Evolutionary conservation across 2,113 vertebrate genomes (phyloP).

Genomic region (Ivindomyrus marchei): DNA sequence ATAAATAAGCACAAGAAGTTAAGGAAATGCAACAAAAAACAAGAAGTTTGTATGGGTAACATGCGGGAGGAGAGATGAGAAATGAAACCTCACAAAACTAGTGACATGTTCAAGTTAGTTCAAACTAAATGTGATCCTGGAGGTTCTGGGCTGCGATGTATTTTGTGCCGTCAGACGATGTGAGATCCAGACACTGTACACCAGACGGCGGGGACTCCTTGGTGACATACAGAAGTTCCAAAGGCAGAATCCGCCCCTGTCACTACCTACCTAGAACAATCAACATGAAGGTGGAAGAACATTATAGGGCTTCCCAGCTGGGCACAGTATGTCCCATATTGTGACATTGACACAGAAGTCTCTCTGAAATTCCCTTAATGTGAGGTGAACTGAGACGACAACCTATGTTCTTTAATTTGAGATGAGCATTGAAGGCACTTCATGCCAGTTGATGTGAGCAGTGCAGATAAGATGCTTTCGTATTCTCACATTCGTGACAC

Average conservation of each 20-base stretch:
- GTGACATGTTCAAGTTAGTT: background rate
- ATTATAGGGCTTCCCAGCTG: background rate
- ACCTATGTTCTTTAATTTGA: background rate
- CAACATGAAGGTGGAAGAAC: background rate
- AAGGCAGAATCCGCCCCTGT: background rate
- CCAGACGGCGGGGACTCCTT: background rate
- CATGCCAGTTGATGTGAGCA: background rate
- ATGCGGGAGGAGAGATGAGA: background rate
- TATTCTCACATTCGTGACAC: background rate
- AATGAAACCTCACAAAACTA: background rate
- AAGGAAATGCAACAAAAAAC: constrained; percentile 1
- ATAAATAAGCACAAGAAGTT: background rate
- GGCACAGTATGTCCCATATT: background rate
- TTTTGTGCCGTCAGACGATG: background rate
- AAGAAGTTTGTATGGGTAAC: background rate
- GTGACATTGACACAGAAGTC: background rate
- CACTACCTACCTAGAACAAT: background rate
- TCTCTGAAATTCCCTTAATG: background rate
- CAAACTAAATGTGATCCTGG: background rate
- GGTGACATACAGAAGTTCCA: background rate
- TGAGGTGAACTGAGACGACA: background rate
- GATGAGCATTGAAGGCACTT: background rate
- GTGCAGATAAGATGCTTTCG: background rate
- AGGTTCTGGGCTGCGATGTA: background rate
- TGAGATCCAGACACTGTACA: background rate